Evolutionary conservation across 2,113 vertebrate species (phyloP), one percentile per base, ranked within the genome.

Genomic region (Alces alces): DNA sequence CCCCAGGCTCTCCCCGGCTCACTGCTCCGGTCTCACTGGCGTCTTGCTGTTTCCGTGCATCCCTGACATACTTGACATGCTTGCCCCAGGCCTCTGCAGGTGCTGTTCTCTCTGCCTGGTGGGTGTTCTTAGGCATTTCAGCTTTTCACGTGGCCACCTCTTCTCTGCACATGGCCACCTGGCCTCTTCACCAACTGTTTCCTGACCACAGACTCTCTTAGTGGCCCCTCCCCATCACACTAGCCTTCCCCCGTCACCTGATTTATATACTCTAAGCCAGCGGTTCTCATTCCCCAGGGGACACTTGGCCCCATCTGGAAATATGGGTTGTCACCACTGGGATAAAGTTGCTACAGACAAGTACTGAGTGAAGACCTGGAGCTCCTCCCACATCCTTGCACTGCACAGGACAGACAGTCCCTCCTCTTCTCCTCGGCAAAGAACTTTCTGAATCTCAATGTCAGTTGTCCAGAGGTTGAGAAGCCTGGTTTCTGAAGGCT

Each of bases 11-110:
- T 47, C 70, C 19, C 19, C 0, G 27, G n/a, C 73, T 54, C 47
- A 2, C 27, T 27, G 39, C 33, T 8, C 23, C 3, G 5, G 2
- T 30, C 15, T 2, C 10, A 33, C n/a, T 28, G n/a, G 25, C 1
- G 2, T 61, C 43, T 14, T 2, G 61, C 13, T 25, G 0, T 57
- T 52, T 85, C 54, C 79, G 7, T 23, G 47, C 47, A 2, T 23
- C 1, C 54, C 21, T 55, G 54, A 23, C 79, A 5, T 8, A 28
- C 27, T 25, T 28, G 43, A 14, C 36, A 1, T 15, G 4, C 33
- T 17, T 10, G 6, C 25, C 17, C 39, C 2, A 4, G 19, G 70
- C n/a, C 93, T n/a, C 47, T 82, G 79, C 73, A 13, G 45, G 45
- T 47, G 50, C 76, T 82, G 4, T 73, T 19, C 33, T 17, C 7